Conservation (phyloP, 2,113 vertebrate genomes). For the Channa maculata region DNA sequence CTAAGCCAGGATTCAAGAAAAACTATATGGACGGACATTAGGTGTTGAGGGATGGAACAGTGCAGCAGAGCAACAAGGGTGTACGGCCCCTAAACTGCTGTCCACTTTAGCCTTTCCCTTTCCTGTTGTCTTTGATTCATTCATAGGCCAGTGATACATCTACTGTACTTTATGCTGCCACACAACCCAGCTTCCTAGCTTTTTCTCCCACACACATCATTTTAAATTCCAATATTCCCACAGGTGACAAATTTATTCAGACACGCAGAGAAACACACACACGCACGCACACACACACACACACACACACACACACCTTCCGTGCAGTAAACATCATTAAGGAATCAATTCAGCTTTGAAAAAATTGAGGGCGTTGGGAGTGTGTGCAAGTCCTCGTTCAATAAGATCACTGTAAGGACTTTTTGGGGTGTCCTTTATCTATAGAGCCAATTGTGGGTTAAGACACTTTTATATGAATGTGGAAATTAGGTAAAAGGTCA, state of each 20-base stretch:
- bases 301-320: too few species aligned
- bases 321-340: slow-evolving; percentile 70
- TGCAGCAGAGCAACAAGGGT: slow-evolving; percentile 10
- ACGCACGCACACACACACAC: too few species aligned
- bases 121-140: slow-evolving; percentile 10
- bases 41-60: neutral
- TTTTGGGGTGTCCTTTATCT: too few species aligned
- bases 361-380: slow-evolving; percentile 27
- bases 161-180: slow-evolving; percentile 9
- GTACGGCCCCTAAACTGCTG: neutral
- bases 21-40: slow-evolving; percentile 1
- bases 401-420: too few species aligned
- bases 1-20: slow-evolving; percentile 14
- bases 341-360: slow-evolving; percentile 66
- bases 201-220: slow-evolving; percentile 37
- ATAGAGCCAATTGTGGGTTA: too few species aligned
- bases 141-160: slow-evolving; percentile 29
- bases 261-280: too few species aligned
- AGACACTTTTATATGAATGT: too few species aligned
- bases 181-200: slow-evolving; percentile 8
- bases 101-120: slow-evolving; percentile 13
- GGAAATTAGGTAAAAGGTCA: too few species aligned
- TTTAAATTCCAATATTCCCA: slow-evolving; percentile 66
- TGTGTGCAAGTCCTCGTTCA: neutral
- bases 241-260: slow-evolving; percentile 46